These are phyloP conservation scores for Drosophila tsacasi DNA, from an alignment of 1,140 invertebrate species.

Conservation along the genomic window DNA sequence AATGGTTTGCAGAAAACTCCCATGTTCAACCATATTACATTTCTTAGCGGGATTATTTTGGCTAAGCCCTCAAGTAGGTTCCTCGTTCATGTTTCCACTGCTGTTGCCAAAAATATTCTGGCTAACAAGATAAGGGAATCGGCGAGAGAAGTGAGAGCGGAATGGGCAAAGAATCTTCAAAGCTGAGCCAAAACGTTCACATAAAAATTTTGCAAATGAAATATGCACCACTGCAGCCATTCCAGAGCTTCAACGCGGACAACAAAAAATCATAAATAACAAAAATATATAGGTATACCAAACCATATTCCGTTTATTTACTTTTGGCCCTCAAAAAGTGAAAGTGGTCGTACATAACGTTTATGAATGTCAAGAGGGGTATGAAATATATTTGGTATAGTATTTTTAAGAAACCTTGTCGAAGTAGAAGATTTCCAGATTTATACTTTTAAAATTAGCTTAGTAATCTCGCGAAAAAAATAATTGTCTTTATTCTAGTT, in stretches of 20 bases:
- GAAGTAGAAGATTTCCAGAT: background rate
- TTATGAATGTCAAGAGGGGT: background rate
- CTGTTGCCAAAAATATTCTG: conserved; percentile 33
- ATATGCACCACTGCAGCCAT: conserved; percentile 72
- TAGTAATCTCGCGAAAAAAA: background rate
- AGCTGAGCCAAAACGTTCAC: conserved; percentile 55
- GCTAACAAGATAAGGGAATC: conserved; percentile 23
- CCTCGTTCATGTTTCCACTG: conserved; percentile 9
- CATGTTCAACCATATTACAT: conserved; percentile 9
- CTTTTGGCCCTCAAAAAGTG: conserved; percentile 6
- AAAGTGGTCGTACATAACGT: conserved; percentile 1
- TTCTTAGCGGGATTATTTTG: conserved; percentile 14
- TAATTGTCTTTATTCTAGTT: background rate
- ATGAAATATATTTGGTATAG: background rate
- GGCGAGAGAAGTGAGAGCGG: background rate
- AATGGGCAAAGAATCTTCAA: conserved; percentile 5
- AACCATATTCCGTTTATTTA: conserved; percentile 11
- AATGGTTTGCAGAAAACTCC: background rate
- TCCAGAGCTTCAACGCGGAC: conserved; percentile 36
- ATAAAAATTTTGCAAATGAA: conserved; percentile 67
- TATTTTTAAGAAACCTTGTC: background rate
- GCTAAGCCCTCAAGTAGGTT: conserved; percentile 14
- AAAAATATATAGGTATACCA: conserved; percentile 10
- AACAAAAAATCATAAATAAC: conserved; percentile 66
- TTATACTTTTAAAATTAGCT: background rate